These are phyloP conservation scores for Andrena praecox DNA, from an alignment of 2,888 invertebrate species.

Conservation along the genomic window DNA sequence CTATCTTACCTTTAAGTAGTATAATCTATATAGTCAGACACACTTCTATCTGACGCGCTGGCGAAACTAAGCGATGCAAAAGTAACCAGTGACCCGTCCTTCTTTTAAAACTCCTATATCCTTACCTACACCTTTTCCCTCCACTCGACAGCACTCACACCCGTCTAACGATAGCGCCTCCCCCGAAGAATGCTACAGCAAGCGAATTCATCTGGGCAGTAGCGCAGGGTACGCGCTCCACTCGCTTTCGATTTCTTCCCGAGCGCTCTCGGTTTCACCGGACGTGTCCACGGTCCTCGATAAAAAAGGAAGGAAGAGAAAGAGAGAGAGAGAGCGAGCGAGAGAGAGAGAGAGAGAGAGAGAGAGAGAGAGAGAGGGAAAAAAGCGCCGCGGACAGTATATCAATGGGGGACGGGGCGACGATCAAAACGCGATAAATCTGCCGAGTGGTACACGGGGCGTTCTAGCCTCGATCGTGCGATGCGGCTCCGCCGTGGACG, in stretches of 20 bases:
- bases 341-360: background rate
- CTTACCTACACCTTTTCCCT: too few species aligned
- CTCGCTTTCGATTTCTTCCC: slow-evolving; percentile 57
- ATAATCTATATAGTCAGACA: too few species aligned
- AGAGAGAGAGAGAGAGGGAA: background rate
- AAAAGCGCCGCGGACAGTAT: slow-evolving; percentile 31
- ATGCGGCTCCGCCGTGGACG: slow-evolving; percentile 55
- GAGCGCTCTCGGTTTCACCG: slow-evolving; percentile 54
- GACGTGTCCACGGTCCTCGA: slow-evolving; percentile 15
- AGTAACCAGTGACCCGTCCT: too few species aligned
- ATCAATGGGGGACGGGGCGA: slow-evolving; percentile 56
- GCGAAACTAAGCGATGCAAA: too few species aligned
- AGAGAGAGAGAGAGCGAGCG: background rate
- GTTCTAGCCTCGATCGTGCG: slow-evolving; percentile 66
- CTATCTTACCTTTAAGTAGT: too few species aligned
- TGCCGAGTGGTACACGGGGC: slow-evolving; percentile 42
- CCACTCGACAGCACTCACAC: too few species aligned
- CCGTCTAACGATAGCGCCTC: too few species aligned
- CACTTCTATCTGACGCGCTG: too few species aligned
- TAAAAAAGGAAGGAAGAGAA: background rate
- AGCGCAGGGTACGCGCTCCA: slow-evolving; percentile 16
- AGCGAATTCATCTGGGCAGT: slow-evolving; percentile 10
- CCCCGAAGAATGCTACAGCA: background rate
- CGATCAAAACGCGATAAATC: slow-evolving; percentile 71
- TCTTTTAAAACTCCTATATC: too few species aligned